Percentiles rank a stretch among this genome's conserved stretches.
These are phyloP conservation scores for Tragulus kanchil DNA, from an alignment of 2,113 vertebrate species.

Conservation along the genomic window DNA sequence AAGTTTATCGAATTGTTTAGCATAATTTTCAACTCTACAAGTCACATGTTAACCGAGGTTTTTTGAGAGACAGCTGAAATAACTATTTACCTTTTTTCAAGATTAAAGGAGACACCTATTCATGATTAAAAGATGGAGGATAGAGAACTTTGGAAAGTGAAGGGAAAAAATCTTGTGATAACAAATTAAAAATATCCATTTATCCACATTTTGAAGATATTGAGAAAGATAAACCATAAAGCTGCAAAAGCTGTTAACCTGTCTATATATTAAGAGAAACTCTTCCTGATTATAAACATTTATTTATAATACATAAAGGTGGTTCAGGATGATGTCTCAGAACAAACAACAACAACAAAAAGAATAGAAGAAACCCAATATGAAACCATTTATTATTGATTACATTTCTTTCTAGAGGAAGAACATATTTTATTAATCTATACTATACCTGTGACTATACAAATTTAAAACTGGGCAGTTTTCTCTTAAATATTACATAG, in stretches of 20 bases:
- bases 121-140: neutral
- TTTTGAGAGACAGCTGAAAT: neutral
- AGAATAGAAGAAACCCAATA: neutral
- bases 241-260: no score
- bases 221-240: neutral
- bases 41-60: neutral
- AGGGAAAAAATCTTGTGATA: neutral
- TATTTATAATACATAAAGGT: neutral
- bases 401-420: neutral
- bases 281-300: neutral
- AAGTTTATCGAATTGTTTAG: neutral
- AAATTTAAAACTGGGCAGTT: neutral
- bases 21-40: neutral
- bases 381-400: slow-evolving; percentile 5
- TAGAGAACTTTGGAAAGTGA: neutral
- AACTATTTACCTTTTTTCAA: neutral
- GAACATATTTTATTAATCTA: neutral
- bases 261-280: neutral
- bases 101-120: neutral
- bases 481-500: neutral
- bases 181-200: neutral
- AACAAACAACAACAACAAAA: neutral
- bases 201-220: neutral
- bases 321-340: neutral
- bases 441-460: neutral